Conservation (phyloP, 2,797 vertebrate genomes). For the Buphagus erythrorhynchus region DNA sequence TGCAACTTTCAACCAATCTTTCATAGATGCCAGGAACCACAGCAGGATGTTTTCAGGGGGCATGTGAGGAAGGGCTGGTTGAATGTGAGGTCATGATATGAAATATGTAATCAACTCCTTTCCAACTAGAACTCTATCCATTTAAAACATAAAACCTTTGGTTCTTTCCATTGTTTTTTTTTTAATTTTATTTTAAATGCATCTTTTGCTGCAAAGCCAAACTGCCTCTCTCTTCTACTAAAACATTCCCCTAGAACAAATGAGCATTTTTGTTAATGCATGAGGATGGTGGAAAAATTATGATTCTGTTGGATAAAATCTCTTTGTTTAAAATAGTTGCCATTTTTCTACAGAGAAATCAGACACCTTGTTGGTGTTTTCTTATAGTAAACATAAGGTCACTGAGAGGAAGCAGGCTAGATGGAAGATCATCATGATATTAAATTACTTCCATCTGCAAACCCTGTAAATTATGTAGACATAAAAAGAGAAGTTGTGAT, state of each 20-base stretch:
- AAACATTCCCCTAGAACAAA: constrained; percentile 66
- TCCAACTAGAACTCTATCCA: constrained; percentile 37
- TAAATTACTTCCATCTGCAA: constrained; percentile 82
- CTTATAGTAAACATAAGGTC: constrained; percentile 79
- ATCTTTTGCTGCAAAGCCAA: constrained; percentile 65
- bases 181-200: constrained; percentile 12
- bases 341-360: constrained; percentile 77
- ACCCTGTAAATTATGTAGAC: constrained; percentile 72
- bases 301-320: constrained; percentile 69
- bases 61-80: constrained; percentile 49
- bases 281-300: constrained; percentile 62
- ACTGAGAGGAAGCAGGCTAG: constrained; percentile 73
- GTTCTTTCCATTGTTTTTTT: constrained; percentile 25
- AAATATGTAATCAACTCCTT: constrained; percentile 58
- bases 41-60: constrained; percentile 44
- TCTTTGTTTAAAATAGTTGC: constrained; percentile 76
- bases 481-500: constrained; percentile 77
- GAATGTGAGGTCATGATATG: constrained; percentile 46
- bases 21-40: constrained; percentile 55
- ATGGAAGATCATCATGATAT: constrained; percentile 73
- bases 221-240: constrained; percentile 41
- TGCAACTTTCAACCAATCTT: constrained; percentile 24
- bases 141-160: constrained; percentile 44
- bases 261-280: constrained; percentile 59
- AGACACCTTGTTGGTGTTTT: constrained; percentile 81